These are phyloP conservation scores for Ibidorhyncha struthersii DNA, from an alignment of 2,113 vertebrate genomes.

Conservation along the genomic window DNA sequence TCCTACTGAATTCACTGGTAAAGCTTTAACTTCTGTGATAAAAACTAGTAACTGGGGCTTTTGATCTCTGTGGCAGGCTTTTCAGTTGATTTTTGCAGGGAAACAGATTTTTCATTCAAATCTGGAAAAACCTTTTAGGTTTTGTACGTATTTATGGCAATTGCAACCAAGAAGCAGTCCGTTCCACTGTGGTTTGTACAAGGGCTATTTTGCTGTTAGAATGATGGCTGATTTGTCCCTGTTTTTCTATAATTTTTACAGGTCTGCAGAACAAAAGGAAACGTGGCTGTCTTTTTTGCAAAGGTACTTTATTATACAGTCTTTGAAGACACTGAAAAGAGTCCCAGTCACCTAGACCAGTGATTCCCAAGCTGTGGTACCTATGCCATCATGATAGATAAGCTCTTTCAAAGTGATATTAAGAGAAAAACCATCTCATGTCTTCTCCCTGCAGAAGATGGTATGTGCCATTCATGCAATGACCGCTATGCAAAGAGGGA, in stretches of 20 bases:
- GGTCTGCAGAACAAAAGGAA: constrained; percentile 89
- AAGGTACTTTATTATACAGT: constrained; percentile 79
- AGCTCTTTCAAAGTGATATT: background rate
- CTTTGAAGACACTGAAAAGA: background rate
- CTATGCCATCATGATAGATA: background rate
- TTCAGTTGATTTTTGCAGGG: background rate
- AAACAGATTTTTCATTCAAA: background rate
- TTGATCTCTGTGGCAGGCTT: background rate
- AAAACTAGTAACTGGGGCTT: background rate
- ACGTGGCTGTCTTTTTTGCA: constrained; percentile 89
- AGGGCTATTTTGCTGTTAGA: background rate
- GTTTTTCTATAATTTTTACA: constrained; percentile 67
- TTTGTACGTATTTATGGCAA: background rate
- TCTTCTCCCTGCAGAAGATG: background rate
- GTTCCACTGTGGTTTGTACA: background rate
- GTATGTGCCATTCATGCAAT: background rate
- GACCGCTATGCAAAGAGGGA: background rate
- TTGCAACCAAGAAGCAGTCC: background rate
- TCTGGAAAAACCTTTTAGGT: background rate
- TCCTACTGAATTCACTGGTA: background rate
- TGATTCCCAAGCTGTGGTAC: background rate
- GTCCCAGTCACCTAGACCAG: background rate
- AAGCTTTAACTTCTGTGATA: background rate
- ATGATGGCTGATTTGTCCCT: background rate
- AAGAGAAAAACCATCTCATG: background rate